Percentiles rank a stretch among this genome's conserved stretches.
Conservation (phyloP, 2,888 invertebrate genomes). For the Chloroclystis v-ata region DNA sequence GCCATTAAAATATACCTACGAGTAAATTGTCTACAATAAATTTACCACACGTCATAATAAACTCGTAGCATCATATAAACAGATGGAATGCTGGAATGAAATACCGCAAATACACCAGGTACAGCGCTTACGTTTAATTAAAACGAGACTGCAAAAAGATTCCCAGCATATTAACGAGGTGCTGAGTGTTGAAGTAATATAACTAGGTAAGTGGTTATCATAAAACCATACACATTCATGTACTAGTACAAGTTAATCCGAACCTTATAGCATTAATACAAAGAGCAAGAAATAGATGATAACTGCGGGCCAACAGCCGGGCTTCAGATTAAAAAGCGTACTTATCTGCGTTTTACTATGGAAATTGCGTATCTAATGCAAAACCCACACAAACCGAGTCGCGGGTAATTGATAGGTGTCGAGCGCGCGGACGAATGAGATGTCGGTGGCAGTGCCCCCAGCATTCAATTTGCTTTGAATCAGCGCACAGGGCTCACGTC, state of each 20-base stretch:
- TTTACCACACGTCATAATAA: conserved; percentile 32
- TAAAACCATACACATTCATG: conserved; percentile 1
- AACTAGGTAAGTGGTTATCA: conserved; percentile 10
- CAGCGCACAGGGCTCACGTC: conserved; percentile 47
- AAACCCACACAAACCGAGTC: conserved; percentile 43
- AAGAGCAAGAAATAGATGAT: neutral
- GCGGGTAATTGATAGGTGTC: conserved; percentile 59
- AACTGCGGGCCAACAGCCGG: neutral
- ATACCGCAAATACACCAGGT: conserved; percentile 31
- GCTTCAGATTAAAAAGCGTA: neutral
- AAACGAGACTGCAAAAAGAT: conserved; percentile 41
- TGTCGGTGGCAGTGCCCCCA: conserved; percentile 44
- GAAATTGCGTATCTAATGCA: conserved; percentile 31
- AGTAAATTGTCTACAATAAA: conserved; percentile 14
- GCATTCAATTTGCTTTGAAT: conserved; percentile 68
- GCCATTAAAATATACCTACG: conserved; percentile 4
- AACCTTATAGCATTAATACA: neutral
- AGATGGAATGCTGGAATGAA: conserved; percentile 26
- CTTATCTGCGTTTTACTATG: neutral
- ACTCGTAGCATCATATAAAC: conserved; percentile 6
- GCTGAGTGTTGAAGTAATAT: conserved; percentile 29
- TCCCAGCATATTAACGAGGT: conserved; percentile 41
- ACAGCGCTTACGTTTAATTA: conserved; percentile 30
- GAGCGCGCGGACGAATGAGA: conserved; percentile 49
- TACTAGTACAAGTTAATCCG: neutral